phyloP scores from a whole-genome alignment of 2,888 invertebrate genomes.

The Cryptus armator region DNA sequence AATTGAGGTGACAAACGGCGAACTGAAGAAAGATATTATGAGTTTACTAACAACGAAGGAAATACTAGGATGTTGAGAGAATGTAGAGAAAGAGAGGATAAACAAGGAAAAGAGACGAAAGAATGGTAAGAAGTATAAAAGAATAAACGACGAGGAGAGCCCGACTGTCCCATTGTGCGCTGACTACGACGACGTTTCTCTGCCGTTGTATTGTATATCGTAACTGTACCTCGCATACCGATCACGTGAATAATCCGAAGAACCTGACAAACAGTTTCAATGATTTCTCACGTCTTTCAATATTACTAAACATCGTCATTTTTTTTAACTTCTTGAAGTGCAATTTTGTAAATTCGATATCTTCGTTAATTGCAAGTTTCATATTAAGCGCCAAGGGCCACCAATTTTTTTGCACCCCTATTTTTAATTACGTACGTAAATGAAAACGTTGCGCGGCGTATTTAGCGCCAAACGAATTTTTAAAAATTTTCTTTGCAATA shows the following conservation, averaged over 20 bases:
- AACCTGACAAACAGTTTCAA: constrained; percentile 17
- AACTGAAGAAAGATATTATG: background rate
- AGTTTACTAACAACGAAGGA: background rate
- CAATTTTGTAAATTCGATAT: background rate
- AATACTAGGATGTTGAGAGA: constrained; percentile 18
- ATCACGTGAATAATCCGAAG: constrained; percentile 80
- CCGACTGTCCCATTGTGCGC: constrained; percentile 64
- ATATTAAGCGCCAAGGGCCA: too few species aligned
- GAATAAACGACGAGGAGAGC: constrained; percentile 72
- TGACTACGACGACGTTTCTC: constrained; percentile 69
- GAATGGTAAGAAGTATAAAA: constrained; percentile 70
- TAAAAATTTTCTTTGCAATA: background rate
- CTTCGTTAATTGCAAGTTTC: background rate
- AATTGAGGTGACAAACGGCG: constrained; percentile 10
- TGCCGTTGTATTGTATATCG: constrained; percentile 74
- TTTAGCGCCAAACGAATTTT: too few species aligned
- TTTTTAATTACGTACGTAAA: background rate
- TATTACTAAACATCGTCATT: constrained; percentile 43
- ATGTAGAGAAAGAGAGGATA: constrained; percentile 34
- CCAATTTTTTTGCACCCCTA: background rate
- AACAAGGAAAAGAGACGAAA: constrained; percentile 56
- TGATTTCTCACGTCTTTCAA: constrained; percentile 33
- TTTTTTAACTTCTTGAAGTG: background rate
- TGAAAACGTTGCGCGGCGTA: background rate
- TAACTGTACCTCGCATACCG: constrained; percentile 83